Base-by-base conservation (phyloP, 2,113 vertebrate species). In the Zosterops lateralis region DNA sequence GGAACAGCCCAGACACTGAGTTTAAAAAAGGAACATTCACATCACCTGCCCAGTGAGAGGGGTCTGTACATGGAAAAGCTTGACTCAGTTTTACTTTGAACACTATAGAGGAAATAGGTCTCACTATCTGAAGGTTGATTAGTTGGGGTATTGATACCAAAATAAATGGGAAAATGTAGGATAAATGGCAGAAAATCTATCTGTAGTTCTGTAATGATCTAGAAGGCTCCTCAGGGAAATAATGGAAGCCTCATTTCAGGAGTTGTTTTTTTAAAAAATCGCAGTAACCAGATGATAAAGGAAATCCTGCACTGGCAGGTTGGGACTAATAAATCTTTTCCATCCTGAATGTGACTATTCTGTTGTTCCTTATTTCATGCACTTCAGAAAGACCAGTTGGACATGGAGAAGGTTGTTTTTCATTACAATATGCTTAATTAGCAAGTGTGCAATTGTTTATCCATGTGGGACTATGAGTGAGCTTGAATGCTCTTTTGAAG, bases 1-100 rank as follows among this genome's bases (percentile, higher is more conserved):
- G 76, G 47, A 81, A 53, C 31, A 71, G 60, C n/a, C 36, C 34
- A 78, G 40, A 89, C 20, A 34, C 3, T 12, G 51, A 16, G n/a
- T 15, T 15, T 31, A 60, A 57, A 51, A 53, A 87, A 90, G 90
- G 91, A 90, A 70, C 89, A 91, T 95, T 90, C 66, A 64, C 74
- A 86, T 93, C 80, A 93, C 86, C 91, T 93, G 31, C 57, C 31
- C 70, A 64, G 25, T 74, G 45, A 45, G 64, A 75, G 53, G 38
- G 36, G 44, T 74, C 45, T 61, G 38, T 53, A 13, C 5, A 5
- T 71, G 73, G 51, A 65, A 32, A 68, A 76, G 36, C 26, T 38
- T 21, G 36, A 4, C 11, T 78, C 14, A 14, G 14, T 50, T 88
- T 78, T 34, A 7, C 42, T 89, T 74, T 17, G 61, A 72, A 44